Percentiles rank a stretch among this genome's conserved stretches.
Conservation (phyloP, 2,797 vertebrate genomes). For the Emydoidea blandingii region DNA sequence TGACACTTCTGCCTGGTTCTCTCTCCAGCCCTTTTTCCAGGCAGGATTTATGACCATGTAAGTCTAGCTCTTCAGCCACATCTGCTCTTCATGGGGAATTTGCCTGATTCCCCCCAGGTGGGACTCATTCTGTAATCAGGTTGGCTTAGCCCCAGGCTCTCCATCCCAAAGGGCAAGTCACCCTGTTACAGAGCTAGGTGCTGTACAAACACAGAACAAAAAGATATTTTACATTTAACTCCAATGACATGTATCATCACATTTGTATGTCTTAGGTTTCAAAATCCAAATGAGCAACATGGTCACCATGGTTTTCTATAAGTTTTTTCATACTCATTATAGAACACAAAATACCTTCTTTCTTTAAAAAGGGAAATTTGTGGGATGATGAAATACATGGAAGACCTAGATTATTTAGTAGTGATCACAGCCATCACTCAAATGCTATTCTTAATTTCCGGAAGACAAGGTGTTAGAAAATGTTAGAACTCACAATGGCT, state of each 20-base stretch:
- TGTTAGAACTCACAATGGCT: too few relatives aligned
- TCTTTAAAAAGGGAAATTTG: conserved; percentile 19
- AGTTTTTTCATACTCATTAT: background rate
- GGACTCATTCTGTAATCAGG: background rate
- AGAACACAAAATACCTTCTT: conserved; percentile 18
- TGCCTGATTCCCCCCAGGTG: background rate
- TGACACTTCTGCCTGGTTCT: background rate
- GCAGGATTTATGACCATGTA: background rate
- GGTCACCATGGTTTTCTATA: background rate
- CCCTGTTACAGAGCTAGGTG: background rate
- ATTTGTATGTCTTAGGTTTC: background rate
- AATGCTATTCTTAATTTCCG: background rate
- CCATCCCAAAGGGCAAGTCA: background rate
- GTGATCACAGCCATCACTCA: background rate
- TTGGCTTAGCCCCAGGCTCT: background rate
- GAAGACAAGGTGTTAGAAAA: background rate
- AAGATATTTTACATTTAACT: background rate
- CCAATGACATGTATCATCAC: background rate
- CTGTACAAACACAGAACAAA: background rate
- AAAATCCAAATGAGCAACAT: background rate
- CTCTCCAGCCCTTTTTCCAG: background rate
- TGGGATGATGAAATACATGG: background rate
- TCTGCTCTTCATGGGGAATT: background rate
- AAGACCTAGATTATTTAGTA: background rate
- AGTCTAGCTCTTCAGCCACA: background rate